A percentile compares a stretch with the other conserved stretches of the same genome.
Evolutionary conservation across 2,888 invertebrate genomes (phyloP).

Genomic region (Limnephilus lunatus): DNA sequence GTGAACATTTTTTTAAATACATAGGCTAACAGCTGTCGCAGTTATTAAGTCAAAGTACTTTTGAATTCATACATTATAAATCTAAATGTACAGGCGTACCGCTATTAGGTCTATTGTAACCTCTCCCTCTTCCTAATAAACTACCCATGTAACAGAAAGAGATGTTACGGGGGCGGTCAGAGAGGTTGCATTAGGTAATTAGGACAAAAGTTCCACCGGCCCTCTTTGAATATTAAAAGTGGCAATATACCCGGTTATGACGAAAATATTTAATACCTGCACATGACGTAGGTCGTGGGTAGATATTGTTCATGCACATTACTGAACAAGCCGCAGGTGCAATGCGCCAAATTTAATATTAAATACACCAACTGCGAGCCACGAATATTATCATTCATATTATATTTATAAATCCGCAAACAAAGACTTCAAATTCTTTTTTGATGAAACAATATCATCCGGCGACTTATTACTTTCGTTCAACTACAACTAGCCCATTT

Average conservation of each 20-base stretch:
- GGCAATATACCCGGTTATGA: background rate
- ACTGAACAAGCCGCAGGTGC: conserved; percentile 25
- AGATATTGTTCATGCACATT: background rate
- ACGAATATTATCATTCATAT: background rate
- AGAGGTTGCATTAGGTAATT: background rate
- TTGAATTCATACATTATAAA: background rate
- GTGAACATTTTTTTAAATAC: background rate
- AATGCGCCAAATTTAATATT: conserved; percentile 5
- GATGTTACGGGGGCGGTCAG: background rate
- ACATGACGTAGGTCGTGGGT: background rate
- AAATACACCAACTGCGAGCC: background rate
- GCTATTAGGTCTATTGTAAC: background rate
- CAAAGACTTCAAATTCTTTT: background rate
- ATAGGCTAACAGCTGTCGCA: background rate
- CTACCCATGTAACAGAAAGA: background rate
- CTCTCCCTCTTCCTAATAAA: background rate
- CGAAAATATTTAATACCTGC: background rate
- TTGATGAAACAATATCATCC: conserved; percentile 9
- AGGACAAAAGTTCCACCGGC: background rate
- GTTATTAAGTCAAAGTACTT: background rate
- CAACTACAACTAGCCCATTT: background rate
- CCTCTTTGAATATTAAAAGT: background rate
- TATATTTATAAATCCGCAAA: conserved; percentile 26
- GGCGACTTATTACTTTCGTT: conserved; percentile 23
- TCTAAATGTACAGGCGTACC: background rate